Evolutionary conservation across 2,113 vertebrate genomes (phyloP).

Genomic region (Lagenorhynchus albirostris): DNA sequence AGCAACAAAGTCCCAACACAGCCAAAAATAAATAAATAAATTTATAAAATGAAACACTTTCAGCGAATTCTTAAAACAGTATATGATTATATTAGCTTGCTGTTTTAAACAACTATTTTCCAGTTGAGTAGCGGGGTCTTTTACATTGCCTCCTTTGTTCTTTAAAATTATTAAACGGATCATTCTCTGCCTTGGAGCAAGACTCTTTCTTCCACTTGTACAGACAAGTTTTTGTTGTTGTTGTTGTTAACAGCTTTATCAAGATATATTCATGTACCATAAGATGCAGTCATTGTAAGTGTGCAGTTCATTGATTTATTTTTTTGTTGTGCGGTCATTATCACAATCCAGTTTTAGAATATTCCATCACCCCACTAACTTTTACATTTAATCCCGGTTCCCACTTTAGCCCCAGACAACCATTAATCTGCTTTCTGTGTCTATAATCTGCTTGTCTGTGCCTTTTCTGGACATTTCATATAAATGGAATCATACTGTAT

Average conservation of each 20-base stretch:
- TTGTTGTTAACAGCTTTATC: background rate
- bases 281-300: background rate
- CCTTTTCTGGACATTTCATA: background rate
- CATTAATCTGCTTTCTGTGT: background rate
- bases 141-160: background rate
- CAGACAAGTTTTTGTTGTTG: background rate
- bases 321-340: background rate
- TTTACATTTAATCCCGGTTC: background rate
- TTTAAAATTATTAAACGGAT: background rate
- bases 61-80: background rate
- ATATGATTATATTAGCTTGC: background rate
- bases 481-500: background rate
- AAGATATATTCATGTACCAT: background rate
- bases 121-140: background rate
- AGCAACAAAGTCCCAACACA: too few relatives aligned
- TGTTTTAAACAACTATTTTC: background rate
- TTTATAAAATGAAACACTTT: background rate
- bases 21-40: too few relatives aligned
- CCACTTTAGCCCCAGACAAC: background rate
- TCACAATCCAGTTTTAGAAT: background rate
- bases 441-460: background rate
- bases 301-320: background rate
- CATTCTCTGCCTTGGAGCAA: background rate
- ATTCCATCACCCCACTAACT: background rate
- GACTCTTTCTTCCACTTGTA: background rate